Base-by-base conservation (phyloP, 2,797 vertebrate species). In the Lagodon rhomboides region DNA sequence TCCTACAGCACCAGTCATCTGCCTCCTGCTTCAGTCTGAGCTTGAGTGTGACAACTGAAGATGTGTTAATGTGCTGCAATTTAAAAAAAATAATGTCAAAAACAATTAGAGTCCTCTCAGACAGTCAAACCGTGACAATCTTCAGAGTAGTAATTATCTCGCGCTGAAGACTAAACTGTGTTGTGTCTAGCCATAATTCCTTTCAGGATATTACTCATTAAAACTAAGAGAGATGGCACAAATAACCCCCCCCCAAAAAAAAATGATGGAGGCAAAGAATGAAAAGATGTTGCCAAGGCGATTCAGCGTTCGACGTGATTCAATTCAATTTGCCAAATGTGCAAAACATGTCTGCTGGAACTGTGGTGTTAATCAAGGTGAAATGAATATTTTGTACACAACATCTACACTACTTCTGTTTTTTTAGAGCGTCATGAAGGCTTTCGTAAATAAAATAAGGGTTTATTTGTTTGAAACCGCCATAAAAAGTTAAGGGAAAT, bases 101-200 rank as follows among this genome's bases (percentile, higher is more conserved):
- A 93, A 92, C 85, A 89, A 92, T 88, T 89, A 89, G 67, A 79
- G 79, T 79, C 70, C 77, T 88, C 79, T 89, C 79, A 84, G 82
- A 89, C 77, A 89, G 75, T 79, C 77, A 89, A 88, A 82, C 83
- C 47, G 53, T 81, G 83, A 87, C 84, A 85, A 68, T 84, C 70
- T 73, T 89, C 65, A 83, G 59, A 72, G 70, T 71, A 58, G 72
- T 83, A 91, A 91, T 93, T 93, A 92, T 84, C 73, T 86, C 76
- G 77, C 4, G 8, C 72, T 73, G n/a, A 80, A 68, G 53, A 80
- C 56, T 68, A 68, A 84, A 88, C 65, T 79, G 53, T 83, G 56
- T 77, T 76, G 64, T 70, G 77, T 82, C 44, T 54, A 68, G 51
- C 59, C 43, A 38, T 79, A 43, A 84, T 77, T 87, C 62, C 34